Percentiles rank a stretch among this genome's conserved stretches.
phyloP scores from a whole-genome alignment of 2,113 vertebrate genomes.

The Gobiocypris rarus region DNA sequence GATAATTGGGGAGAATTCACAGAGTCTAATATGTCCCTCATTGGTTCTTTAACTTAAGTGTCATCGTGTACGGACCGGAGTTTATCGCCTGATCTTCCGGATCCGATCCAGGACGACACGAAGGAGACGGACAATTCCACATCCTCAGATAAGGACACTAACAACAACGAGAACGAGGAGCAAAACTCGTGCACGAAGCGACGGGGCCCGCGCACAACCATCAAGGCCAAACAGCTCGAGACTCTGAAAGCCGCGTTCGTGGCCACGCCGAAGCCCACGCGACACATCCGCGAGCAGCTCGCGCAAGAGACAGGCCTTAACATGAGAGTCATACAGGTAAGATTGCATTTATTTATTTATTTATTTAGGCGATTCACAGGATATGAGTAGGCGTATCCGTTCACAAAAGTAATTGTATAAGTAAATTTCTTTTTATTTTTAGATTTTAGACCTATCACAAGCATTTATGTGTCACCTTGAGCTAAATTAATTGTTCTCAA shows the following conservation, averaged over 20 bases:
- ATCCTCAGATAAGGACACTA: slow-evolving; percentile 95
- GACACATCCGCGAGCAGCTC: slow-evolving; percentile 96
- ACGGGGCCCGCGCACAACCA: slow-evolving; percentile 94
- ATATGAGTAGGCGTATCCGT: background rate
- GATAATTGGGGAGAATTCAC: background rate
- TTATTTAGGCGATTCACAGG: background rate
- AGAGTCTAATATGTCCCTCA: background rate
- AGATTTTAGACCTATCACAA: background rate
- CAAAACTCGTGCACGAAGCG: slow-evolving; percentile 92
- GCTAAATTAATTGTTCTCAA: background rate
- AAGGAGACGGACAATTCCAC: slow-evolving; percentile 98
- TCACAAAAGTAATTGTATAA: too few species aligned
- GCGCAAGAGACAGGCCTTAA: slow-evolving; percentile 97
- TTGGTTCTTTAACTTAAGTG: slow-evolving; percentile 75
- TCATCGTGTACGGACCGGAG: slow-evolving; percentile 98
- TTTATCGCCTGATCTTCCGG: slow-evolving; percentile 95
- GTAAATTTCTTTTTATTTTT: too few species aligned
- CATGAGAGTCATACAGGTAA: slow-evolving; percentile 97
- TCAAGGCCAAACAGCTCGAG: slow-evolving; percentile 98
- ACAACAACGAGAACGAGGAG: slow-evolving; percentile 96
- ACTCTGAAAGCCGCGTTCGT: slow-evolving; percentile 97
- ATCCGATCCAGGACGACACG: slow-evolving; percentile 90
- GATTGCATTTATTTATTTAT: background rate
- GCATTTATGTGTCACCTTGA: background rate
- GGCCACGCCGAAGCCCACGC: slow-evolving; percentile 94